phyloP scores from a whole-genome alignment of 2,113 vertebrate genomes.

The Delphinus delphis region DNA sequence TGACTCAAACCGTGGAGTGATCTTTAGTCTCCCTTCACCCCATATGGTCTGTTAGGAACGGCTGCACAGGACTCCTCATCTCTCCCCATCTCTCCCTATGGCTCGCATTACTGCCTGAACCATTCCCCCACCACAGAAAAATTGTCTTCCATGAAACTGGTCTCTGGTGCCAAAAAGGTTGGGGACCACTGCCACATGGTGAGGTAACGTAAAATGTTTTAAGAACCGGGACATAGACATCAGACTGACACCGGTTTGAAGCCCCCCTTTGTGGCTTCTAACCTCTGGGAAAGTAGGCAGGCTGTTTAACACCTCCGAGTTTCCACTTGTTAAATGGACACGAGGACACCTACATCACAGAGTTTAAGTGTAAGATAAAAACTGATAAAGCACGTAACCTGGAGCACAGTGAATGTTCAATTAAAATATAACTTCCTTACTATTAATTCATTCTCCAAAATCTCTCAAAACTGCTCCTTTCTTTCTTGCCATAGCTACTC shows the following conservation, averaged over 20 bases:
- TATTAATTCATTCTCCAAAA: not conserved
- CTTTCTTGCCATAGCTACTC: not conserved
- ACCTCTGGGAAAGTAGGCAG: not conserved
- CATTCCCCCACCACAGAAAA: no score
- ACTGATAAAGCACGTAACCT: not conserved
- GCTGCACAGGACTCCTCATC: no score
- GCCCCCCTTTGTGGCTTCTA: not conserved
- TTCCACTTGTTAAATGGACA: not conserved
- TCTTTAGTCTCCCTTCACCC: not conserved
- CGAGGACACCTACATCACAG: not conserved
- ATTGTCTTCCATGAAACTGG: no score
- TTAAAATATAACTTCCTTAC: not conserved
- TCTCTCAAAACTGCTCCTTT: not conserved
- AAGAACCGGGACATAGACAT: not conserved
- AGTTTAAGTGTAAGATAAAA: constrained; percentile 5
- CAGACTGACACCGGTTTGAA: not conserved
- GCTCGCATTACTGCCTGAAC: no score
- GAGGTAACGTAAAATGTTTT: not conserved
- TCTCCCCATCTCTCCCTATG: no score
- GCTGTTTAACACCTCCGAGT: not conserved
- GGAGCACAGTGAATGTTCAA: not conserved
- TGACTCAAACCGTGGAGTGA: not conserved
- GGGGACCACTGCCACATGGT: no score
- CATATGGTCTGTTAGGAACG: no score
- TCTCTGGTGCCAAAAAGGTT: no score